phyloP scores from a whole-genome alignment of 1,140 invertebrate species.

The Papilio polytes region DNA sequence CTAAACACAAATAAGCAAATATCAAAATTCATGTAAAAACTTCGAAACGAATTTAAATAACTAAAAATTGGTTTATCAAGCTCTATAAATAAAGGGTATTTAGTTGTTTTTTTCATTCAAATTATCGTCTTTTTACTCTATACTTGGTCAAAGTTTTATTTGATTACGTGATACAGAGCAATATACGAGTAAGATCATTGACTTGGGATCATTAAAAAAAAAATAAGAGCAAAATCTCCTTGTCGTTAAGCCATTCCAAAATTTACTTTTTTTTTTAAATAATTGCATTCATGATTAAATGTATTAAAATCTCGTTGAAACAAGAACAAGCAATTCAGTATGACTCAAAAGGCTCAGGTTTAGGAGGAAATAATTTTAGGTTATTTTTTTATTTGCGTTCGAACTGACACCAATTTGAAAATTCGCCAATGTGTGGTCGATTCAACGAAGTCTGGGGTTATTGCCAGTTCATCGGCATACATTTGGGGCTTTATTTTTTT shows the following conservation, averaged over 20 bases:
- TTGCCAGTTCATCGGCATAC: conserved; percentile 48
- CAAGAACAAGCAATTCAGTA: not conserved
- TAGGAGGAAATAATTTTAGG: conserved; percentile 10
- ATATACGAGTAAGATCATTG: not conserved
- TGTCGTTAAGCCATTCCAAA: not conserved
- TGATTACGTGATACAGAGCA: not conserved
- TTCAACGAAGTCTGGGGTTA: conserved; percentile 12
- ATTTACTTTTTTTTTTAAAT: not conserved
- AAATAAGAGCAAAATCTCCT: not conserved
- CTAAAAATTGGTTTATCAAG: too few species aligned
- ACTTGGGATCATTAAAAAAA: not conserved
- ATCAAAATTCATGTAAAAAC: too few species aligned
- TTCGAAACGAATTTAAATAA: too few species aligned
- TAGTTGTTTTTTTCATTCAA: too few species aligned
- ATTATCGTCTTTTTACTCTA: too few species aligned
- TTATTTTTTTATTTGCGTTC: not conserved
- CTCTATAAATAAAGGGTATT: too few species aligned
- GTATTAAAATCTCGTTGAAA: conserved; percentile 13
- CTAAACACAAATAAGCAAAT: not conserved
- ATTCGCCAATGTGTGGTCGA: not conserved
- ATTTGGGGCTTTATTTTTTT: conserved; percentile 38
- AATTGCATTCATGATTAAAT: not conserved
- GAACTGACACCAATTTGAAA: conserved; percentile 17
- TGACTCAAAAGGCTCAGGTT: conserved; percentile 3
- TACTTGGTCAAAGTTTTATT: too few species aligned